Base-by-base conservation (phyloP, 2,888 invertebrate genomes). In the Hoplodrina blanda region DNA sequence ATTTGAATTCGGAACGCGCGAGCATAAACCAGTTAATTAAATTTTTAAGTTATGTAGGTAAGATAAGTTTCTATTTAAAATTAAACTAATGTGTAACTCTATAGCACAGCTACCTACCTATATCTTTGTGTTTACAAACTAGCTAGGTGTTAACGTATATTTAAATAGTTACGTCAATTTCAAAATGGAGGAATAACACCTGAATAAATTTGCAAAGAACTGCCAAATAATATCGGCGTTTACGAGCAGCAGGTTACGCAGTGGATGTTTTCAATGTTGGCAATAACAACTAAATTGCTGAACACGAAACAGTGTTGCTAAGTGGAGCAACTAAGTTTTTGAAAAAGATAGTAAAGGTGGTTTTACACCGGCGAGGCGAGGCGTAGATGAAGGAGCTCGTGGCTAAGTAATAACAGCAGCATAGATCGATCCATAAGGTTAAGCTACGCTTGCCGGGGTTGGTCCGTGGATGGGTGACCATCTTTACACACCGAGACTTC, bases 161-260 rank as follows among this genome's bases (percentile, higher is more conserved):
- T 30, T 55, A 30, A 55, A 17, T 33, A 60, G 60, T 75, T 73
- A 68, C 62, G 64, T 78, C 62, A 75, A 77, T 66, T 63, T 46
- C 20, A 63, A 59, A 73, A 62, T 49, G 30, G 17, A 74, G 8
- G 11, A 64, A 25, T 15, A 55, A 62, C 82, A 85, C 70, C 72
- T 83, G 85, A 66, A 69, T 63, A 76, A 72, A 85, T 78, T 85
- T 78, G 56, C 63, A 50, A 52, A 68, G 53, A 65, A 59, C 52
- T 65, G 74, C 62, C 66, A 59, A 85, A 78, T 78, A 71, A 57
- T 57, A 74, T 44, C 33, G 50, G 41, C 20, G 44, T 67, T 60
- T 63, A 72, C 62, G 37, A 59, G 1, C 61, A 63, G 25, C n/a
- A 15, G 54, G 60, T 69, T 61, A 61, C 76, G 62, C 41, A 64